Conservation (phyloP, 2,888 invertebrate genomes). For the Baccha elongata region DNA sequence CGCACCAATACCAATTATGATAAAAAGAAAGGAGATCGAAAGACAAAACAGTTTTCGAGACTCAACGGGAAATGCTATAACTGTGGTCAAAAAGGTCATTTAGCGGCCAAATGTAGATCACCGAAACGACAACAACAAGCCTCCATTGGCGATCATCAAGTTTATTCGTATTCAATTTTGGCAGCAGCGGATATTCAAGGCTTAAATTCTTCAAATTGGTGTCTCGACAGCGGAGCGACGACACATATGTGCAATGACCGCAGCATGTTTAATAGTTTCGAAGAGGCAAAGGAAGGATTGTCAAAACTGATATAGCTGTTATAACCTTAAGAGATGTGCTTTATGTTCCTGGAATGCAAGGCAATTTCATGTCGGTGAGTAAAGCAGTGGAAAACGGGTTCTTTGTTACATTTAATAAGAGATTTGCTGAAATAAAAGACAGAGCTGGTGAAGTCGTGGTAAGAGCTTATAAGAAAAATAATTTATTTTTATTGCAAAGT, state of each 20-base stretch:
- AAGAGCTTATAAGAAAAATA: neutral
- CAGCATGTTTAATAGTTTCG: slow-evolving; percentile 25
- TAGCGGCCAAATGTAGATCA: slow-evolving; percentile 4
- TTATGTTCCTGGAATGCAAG: slow-evolving; percentile 43
- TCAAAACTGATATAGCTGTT: neutral
- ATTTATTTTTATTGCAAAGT: neutral
- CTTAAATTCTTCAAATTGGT: too few species aligned
- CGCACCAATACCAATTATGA: neutral
- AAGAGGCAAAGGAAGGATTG: slow-evolving; percentile 26
- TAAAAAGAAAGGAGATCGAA: neutral
- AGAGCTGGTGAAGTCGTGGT: neutral
- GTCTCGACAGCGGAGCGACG: too few species aligned
- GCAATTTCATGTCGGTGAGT: slow-evolving; percentile 11
- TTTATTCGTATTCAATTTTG: too few species aligned
- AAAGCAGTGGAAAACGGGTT: neutral
- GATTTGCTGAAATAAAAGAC: neutral
- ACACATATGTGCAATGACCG: too few species aligned
- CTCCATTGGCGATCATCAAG: too few species aligned
- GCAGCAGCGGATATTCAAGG: too few species aligned
- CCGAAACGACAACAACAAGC: neutral
- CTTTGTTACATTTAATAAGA: neutral
- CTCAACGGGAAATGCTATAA: slow-evolving; percentile 11
- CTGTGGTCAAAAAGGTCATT: slow-evolving; percentile 4
- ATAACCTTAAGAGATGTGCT: slow-evolving; percentile 49
- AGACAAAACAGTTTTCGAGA: neutral